These are phyloP conservation scores for Linepithema humile DNA, from an alignment of 1,140 invertebrate species.

Conservation along the genomic window DNA sequence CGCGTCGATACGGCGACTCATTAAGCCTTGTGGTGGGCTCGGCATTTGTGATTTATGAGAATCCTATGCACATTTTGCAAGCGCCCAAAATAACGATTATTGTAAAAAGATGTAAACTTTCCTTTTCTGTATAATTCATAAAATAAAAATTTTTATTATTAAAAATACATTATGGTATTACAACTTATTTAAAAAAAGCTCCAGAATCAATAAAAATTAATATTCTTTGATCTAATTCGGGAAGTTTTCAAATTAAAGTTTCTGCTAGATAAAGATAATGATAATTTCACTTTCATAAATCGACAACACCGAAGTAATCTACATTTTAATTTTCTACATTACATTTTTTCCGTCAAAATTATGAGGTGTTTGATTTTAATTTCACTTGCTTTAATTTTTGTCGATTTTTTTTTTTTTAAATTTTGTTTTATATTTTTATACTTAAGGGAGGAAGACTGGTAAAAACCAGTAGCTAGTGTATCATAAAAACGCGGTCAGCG, in stretches of 20 bases:
- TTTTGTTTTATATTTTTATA: not conserved
- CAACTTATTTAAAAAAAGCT: not conserved
- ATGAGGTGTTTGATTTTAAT: not conserved
- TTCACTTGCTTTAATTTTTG: not conserved
- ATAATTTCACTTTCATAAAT: not conserved
- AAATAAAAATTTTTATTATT: not conserved
- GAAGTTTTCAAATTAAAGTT: not conserved
- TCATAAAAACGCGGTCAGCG: constrained; percentile 26
- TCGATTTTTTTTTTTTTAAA: not conserved
- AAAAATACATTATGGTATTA: constrained; percentile 5
- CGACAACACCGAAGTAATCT: not conserved
- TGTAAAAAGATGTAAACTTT: not conserved
- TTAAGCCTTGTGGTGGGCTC: constrained; percentile 29
- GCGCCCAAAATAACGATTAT: not conserved
- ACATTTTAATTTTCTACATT: not conserved
- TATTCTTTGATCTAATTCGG: not conserved
- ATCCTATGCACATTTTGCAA: constrained; percentile 11
- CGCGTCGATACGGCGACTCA: constrained; percentile 56
- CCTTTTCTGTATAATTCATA: not conserved
- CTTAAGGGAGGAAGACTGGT: not conserved
- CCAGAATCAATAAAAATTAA: not conserved
- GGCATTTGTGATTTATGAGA: constrained; percentile 38
- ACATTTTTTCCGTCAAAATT: not conserved
- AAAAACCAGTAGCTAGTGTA: not conserved
- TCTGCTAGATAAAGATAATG: not conserved